phyloP scores from a whole-genome alignment of 2,797 vertebrate species.

The Mustela erminea region DNA sequence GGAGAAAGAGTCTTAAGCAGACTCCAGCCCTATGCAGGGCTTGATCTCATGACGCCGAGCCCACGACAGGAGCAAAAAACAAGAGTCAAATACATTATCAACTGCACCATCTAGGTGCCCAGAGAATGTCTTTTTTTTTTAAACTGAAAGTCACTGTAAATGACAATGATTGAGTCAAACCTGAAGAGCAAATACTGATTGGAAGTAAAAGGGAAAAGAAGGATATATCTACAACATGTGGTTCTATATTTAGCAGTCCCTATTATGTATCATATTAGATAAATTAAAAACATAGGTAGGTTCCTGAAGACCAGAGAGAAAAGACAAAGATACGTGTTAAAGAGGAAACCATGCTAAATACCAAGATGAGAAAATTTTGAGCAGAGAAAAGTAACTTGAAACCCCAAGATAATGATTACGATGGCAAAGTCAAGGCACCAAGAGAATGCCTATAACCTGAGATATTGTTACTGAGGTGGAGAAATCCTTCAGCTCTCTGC shows the following conservation, averaged over 20 bases:
- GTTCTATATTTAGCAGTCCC: not conserved
- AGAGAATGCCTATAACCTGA: not conserved
- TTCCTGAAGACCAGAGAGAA: not conserved
- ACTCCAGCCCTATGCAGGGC: not conserved
- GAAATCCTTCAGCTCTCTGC: not conserved
- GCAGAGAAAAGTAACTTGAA: not conserved
- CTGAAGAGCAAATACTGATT: not conserved
- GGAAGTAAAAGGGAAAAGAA: not conserved
- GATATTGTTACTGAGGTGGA: not conserved
- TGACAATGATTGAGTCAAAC: not conserved
- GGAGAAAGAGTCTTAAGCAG: not conserved
- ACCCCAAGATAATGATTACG: not conserved
- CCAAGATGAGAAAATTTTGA: not conserved
- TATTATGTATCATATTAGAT: not conserved
- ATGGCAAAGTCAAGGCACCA: not conserved
- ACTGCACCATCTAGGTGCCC: rapidly evolving
- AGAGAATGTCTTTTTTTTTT: not conserved
- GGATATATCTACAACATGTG: not conserved
- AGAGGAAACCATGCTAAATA: not conserved
- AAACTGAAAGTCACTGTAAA: not conserved
- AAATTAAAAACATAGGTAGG: not conserved
- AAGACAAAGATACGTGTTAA: not conserved
- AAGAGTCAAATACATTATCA: not conserved
- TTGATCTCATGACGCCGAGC: not conserved
- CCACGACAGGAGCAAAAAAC: not conserved